phyloP scores from a whole-genome alignment of 1,140 invertebrate species.

The Drosophila tani region DNA sequence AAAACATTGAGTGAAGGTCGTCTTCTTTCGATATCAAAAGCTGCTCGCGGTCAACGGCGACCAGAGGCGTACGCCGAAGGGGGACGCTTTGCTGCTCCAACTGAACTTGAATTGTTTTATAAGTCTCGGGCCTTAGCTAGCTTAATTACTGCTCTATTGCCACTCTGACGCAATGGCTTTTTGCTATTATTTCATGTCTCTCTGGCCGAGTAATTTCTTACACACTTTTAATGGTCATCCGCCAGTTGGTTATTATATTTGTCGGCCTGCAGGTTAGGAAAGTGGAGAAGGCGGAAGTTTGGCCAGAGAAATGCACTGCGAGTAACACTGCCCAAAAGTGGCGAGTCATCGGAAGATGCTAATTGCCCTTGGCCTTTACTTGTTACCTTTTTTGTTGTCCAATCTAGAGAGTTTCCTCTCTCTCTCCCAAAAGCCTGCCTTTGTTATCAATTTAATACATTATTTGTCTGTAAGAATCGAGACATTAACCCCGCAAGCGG shows the following conservation, averaged over 20 bases:
- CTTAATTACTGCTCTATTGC: constrained; percentile 48
- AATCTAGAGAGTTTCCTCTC: constrained; percentile 1
- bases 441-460: constrained; percentile 8
- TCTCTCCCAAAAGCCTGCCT: neutral
- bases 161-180: constrained; percentile 64
- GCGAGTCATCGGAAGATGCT: constrained; percentile 31
- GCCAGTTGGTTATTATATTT: constrained; percentile 18
- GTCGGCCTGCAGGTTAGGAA: constrained; percentile 31
- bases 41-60: constrained; percentile 49
- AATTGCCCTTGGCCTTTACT: constrained; percentile 60
- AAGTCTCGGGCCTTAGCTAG: constrained; percentile 15
- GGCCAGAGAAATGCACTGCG: constrained; percentile 17
- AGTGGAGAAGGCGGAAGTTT: constrained; percentile 33
- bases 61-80: constrained; percentile 22
- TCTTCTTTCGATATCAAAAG: constrained; percentile 59
- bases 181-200: constrained; percentile 45
- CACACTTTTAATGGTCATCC: constrained; percentile 28
- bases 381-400: constrained; percentile 1
- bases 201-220: constrained; percentile 24
- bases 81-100: constrained; percentile 39
- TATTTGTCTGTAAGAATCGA: neutral
- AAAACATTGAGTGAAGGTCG: constrained; percentile 57
- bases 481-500: constrained; percentile 17
- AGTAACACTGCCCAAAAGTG: no score
- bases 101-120: constrained; percentile 73